These are phyloP conservation scores for Plagiodera versicolora DNA, from an alignment of 2,888 invertebrate genomes.

Conservation along the genomic window DNA sequence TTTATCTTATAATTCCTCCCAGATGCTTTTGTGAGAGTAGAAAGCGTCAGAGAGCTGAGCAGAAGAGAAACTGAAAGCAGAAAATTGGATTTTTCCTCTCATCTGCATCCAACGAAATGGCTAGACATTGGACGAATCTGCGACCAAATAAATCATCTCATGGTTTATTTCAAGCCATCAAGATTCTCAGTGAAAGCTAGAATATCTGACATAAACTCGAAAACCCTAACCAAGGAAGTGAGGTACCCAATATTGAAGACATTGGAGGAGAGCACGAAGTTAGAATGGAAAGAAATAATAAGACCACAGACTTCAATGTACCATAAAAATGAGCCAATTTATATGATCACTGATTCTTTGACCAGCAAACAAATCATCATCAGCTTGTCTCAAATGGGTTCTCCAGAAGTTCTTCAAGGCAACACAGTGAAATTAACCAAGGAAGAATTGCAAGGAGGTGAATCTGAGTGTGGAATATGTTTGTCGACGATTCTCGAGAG, in stretches of 20 bases:
- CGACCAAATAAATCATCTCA: constrained; percentile 35
- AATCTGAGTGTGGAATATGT: constrained; percentile 21
- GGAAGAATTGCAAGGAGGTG: neutral
- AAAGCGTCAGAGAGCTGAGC: neutral
- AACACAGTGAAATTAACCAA: neutral
- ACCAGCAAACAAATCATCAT: constrained; percentile 44
- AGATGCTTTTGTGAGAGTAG: neutral
- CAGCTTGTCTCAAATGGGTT: constrained; percentile 42
- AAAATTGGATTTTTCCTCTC: constrained; percentile 3
- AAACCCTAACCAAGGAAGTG: constrained; percentile 15
- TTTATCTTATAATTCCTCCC: neutral
- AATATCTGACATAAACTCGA: constrained; percentile 37
- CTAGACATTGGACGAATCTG: constrained; percentile 43
- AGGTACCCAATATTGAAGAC: neutral
- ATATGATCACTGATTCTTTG: constrained; percentile 46
- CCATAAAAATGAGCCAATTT: constrained; percentile 46
- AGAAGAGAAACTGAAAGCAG: constrained; percentile 3
- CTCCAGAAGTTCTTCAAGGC: neutral
- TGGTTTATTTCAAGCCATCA: constrained; percentile 47
- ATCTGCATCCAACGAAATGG: constrained; percentile 45
- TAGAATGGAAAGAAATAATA: constrained; percentile 31
- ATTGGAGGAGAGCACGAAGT: constrained; percentile 5
- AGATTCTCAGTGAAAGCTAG: constrained; percentile 38
- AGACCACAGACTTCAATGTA: constrained; percentile 31
- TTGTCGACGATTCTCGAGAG: constrained; percentile 15